These are phyloP conservation scores for Sminthurides aquaticus DNA, from an alignment of 2,888 invertebrate genomes.

Conservation along the genomic window DNA sequence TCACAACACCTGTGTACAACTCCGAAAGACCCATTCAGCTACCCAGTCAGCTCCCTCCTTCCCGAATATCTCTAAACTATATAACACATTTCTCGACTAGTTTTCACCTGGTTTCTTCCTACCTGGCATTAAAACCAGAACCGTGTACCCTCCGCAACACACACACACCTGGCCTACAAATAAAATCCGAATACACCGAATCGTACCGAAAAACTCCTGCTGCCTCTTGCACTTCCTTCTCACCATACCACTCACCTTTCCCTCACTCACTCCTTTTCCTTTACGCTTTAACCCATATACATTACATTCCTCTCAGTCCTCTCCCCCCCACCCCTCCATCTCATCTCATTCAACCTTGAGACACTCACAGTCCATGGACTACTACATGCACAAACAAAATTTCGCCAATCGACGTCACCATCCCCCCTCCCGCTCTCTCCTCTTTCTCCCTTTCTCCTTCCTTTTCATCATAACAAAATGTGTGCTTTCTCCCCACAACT, in stretches of 20 bases:
- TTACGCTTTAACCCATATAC: not conserved
- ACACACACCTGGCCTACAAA: conserved; percentile 1
- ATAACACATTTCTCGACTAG: not conserved
- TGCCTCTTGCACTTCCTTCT: not conserved
- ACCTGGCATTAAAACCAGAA: not conserved
- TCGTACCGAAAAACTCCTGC: conserved; percentile 13
- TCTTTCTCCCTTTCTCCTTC: not conserved
- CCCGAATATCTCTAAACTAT: too few relatives aligned
- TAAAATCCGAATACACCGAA: conserved; percentile 16
- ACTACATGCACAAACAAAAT: not conserved
- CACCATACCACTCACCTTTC: not conserved
- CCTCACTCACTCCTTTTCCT: not conserved
- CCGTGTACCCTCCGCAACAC: not conserved
- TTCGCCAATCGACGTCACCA: conserved; percentile 7
- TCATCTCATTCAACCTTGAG: conserved; percentile 8
- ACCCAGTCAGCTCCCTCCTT: too few relatives aligned
- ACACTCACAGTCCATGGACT: not conserved
- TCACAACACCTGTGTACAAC: too few relatives aligned
- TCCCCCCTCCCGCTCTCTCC: not conserved
- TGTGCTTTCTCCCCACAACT: not conserved
- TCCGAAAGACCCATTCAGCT: too few relatives aligned
- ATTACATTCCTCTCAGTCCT: not conserved
- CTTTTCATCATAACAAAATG: not conserved
- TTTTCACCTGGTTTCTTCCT: not conserved
- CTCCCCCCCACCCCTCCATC: too few relatives aligned